Evolutionary conservation across 2,797 vertebrate genomes (phyloP), one percentile per base, ranked within the genome.

Genomic region (Sebastolobus alascanus): DNA sequence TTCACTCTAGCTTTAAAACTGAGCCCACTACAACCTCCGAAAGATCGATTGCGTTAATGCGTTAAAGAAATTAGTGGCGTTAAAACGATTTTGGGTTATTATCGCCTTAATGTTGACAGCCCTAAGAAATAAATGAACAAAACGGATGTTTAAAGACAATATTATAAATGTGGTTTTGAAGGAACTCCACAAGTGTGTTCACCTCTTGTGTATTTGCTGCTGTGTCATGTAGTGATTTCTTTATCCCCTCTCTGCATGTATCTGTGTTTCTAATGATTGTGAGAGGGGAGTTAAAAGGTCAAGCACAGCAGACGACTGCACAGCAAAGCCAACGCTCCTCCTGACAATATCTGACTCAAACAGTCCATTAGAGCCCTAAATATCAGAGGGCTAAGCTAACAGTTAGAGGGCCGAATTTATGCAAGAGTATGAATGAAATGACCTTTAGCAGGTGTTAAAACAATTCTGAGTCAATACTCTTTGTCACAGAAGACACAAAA

Each of bases 361-460:
- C 75, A 73, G 77, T 84, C 86, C 76, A 85, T 84, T 77, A 79
- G 54, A 63, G 69, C 37, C 73, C 66, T 79, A 73, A 80, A 88
- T 83, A 91, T 85, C 85, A 86, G 82, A 70, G 43, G 70, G 40
- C 80, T 75, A 66, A 40, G 58, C 80, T 65, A 84, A 79, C 78
- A 85, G 87, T 85, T 84, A 67, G 61, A 68, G 37, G 10, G 55
- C 33, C 64, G 13, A 65, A 82, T 87, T 87, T 79, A 89, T 87
- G 84, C 79, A 88, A 55, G 69, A 73, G 72, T 61, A 64, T 82
- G 86, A 89, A 87, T 80, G 80, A 81, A 73, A 64, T 88, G 89
- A 90, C 87, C 87, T 88, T 90, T 63, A 88, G 2, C 13, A 31
- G 74, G 37, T 46, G 27, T 69, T 73, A 80, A 84, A 73, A 82